Conservation (phyloP, 2,113 vertebrate genomes). For the Nannospalax galili region DNA sequence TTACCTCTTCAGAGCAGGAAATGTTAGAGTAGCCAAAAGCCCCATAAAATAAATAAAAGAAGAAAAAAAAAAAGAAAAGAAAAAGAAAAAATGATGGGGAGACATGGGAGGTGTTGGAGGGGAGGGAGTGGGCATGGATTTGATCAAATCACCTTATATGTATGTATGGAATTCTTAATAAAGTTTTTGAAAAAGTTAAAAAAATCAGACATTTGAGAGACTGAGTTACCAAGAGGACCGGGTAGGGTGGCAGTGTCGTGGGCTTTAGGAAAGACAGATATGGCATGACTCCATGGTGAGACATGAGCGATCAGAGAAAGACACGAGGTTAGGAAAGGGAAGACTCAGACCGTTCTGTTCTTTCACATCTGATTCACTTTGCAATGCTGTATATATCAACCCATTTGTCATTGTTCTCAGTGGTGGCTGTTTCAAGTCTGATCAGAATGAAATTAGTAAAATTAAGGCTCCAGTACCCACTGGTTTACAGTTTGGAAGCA, state of each 20-base stretch:
- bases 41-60: no score
- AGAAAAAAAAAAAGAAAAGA: no score
- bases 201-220: neutral
- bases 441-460: neutral
- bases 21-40: no score
- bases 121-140: no score
- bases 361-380: neutral
- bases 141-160: no score
- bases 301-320: neutral
- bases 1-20: no score
- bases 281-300: neutral
- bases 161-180: no score
- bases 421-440: neutral
- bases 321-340: neutral
- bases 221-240: neutral
- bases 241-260: neutral
- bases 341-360: no score
- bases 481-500: constrained; percentile 7
- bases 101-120: no score
- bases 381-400: neutral
- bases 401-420: neutral
- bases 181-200: no score
- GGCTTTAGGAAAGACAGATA: neutral
- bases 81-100: no score
- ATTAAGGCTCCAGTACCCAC: neutral